Evolutionary conservation across 2,888 invertebrate genomes (phyloP), one percentile per base, ranked within the genome.

Genomic region (Emmelina monodactyla): DNA sequence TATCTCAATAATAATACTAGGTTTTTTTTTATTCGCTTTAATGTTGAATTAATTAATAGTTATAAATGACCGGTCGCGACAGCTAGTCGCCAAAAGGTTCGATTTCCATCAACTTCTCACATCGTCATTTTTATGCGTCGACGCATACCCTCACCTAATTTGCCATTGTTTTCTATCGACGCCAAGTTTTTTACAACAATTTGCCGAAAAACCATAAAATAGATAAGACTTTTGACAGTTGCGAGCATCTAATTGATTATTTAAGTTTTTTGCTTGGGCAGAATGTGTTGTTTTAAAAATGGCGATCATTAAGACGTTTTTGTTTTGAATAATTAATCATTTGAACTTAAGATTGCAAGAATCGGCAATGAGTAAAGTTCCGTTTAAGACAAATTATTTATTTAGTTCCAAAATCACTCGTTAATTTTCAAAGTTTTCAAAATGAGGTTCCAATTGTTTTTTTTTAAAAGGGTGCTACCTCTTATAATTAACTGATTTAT

Each of bases 121-220:
- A 25, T 25, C 65, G 62, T 75, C 71, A 76, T 75, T 78, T 75
- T 75, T 75, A 70, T 10, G 25, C 73, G 76, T 76, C 78, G 75
- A 59, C 66, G 58, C n/a, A n/a, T n/a, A n/a, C n/a, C n/a, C n/a
- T n/a, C n/a, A n/a, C n/a, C 76, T 78, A 78, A 79, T 79, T 78
- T 67, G 73, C 75, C 62, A 78, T 78, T 79, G 78, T 78, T 76
- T 76, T 65, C 53, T 56, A 44, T 63, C 67, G 76, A 76, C 75
- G 76, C 76, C 76, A 75, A 54, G 53, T 67, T 79, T 73, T 73
- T 66, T 10, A 25, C 25, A 25, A n/a, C n/a, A n/a, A n/a, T n/a
- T n/a, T n/a, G n/a, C 55, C 59, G 51, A 45, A 60, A 68, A 71
- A 78, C 75, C 79, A 72, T 79, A 76, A 78, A 79, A 59, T 60